Evolutionary conservation across 2,113 vertebrate species (phyloP).

Genomic region (Leucosticte australis): DNA sequence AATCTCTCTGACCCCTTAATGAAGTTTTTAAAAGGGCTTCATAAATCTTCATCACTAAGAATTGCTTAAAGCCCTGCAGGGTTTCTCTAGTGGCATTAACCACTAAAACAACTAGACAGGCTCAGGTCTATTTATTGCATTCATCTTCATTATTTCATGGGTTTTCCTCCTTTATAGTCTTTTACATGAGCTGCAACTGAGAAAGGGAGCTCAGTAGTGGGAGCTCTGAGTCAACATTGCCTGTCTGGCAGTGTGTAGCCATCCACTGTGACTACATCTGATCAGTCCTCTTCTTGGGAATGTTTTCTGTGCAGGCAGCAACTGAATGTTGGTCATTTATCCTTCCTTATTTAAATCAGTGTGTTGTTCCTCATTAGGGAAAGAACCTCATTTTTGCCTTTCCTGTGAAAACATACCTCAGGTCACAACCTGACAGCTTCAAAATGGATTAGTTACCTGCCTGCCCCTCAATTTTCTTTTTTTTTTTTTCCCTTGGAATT

Average conservation of each 20-base stretch:
- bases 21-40: constrained; percentile 50
- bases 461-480: not conserved
- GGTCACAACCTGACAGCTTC: not conserved
- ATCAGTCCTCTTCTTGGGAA: not conserved
- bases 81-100: constrained; percentile 16
- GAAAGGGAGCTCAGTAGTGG: not conserved
- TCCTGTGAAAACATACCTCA: not conserved
- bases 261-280: not conserved
- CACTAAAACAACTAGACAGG: not conserved
- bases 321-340: not conserved
- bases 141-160: constrained; percentile 13
- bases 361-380: not conserved
- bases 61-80: constrained; percentile 8
- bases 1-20: constrained; percentile 39
- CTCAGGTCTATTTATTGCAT: constrained; percentile 35
- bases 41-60: constrained; percentile 44
- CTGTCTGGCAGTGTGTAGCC: not conserved
- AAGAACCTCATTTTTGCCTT: not conserved
- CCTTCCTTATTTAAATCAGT: not conserved
- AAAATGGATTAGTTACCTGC: not conserved
- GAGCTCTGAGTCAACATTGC: not conserved
- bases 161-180: not conserved
- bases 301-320: not conserved
- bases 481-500: not conserved
- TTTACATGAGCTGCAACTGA: not conserved